These are phyloP conservation scores for Ophion costatus DNA, from an alignment of 2,888 invertebrate genomes.

Conservation along the genomic window DNA sequence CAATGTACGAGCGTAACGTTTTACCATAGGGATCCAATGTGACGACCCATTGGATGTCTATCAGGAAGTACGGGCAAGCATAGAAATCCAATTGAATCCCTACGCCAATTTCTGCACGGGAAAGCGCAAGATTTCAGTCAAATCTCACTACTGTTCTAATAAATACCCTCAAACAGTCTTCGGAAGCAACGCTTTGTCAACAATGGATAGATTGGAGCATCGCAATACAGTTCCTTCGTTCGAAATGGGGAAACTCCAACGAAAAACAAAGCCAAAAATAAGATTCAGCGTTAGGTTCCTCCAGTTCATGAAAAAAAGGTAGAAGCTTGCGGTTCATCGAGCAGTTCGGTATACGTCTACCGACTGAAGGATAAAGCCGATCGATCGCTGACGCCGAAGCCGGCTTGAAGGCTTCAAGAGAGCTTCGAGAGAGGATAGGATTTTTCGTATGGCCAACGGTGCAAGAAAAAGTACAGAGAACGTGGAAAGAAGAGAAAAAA, in stretches of 20 bases:
- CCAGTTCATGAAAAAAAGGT: background rate
- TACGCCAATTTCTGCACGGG: no score
- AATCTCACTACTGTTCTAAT: background rate
- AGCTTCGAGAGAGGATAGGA: constrained; percentile 25
- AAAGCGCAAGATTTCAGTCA: background rate
- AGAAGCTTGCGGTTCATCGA: constrained; percentile 26
- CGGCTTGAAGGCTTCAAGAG: constrained; percentile 40
- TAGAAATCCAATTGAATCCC: no score
- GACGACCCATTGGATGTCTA: no score
- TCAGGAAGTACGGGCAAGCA: no score
- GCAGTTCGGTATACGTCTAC: constrained; percentile 28
- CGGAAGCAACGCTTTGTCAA: background rate
- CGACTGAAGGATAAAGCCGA: constrained; percentile 32
- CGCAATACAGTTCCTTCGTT: background rate
- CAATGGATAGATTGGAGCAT: background rate
- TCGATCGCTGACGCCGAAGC: constrained; percentile 46
- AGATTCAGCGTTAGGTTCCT: constrained; percentile 26
- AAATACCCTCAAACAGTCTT: background rate
- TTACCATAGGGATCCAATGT: no score
- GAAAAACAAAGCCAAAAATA: constrained; percentile 21
- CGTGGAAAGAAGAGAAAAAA: background rate
- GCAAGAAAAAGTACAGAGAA: constrained; percentile 35
- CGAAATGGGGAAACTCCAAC: background rate
- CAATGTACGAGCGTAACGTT: no score
- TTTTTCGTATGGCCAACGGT: constrained; percentile 42